Base-by-base conservation (phyloP, 2,797 vertebrate genomes). In the Smutsia temminckii region DNA sequence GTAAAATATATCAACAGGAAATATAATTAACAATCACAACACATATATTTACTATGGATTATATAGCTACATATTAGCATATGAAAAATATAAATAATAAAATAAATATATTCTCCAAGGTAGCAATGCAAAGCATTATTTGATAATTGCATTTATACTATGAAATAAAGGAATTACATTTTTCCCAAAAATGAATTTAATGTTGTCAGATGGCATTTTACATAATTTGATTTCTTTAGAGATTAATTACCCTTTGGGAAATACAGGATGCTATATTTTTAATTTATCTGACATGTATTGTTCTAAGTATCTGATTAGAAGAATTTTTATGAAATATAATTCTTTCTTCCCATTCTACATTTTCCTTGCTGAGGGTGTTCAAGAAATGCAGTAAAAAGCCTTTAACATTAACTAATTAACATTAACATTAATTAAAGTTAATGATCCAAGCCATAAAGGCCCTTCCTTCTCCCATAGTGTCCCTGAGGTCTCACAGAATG, bases 51-150 rank as follows among this genome's bases (percentile, higher is more conserved):
- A 53, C 13, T 49, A 23, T 59, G 75, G 46, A 46, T 46, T 87
- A 16, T 37, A 94, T 64, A 90, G 75, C 87, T 92, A 91, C 42
- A 46, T 11, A 46, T 97, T 97, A 97, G 85, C 85, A 96, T 97
- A 97, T 91, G 46, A 75, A 98, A 97, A 96, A 91, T 94, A 75
- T 79, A 95, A 97, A 94, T 95, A 96, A 88, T 95, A 96, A 96
- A 84, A 51, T 51, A 96, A 98, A 27, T 27, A 27, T 32, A 80
- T 46, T 91, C 23, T 74, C 32, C 17, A 69, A 69, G 18, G 12
- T 32, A 97, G 21, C 27, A 93, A 85, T 37, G 96, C 11, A 25
- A 27, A 96, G 2, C 6, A 94, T 96, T 95, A 96, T 96, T 94
- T 97, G 23, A 89, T 97, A 97, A 97, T 95, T 97, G 40, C 64